phyloP scores from a whole-genome alignment of 2,888 invertebrate species.

The Hirtodrosophila trivittata region DNA sequence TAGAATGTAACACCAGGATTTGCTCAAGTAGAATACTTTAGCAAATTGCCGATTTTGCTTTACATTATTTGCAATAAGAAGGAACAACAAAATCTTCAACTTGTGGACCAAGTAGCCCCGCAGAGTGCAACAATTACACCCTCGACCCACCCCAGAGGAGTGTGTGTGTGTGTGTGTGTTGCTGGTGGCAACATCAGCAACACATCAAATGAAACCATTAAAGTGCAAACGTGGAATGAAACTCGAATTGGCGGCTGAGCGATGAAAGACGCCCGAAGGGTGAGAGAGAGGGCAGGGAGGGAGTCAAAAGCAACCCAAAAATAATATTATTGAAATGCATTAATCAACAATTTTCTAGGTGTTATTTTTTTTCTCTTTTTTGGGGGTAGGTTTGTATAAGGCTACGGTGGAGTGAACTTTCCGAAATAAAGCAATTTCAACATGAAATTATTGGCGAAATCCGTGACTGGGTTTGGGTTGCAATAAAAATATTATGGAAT shows the following conservation, averaged over 20 bases:
- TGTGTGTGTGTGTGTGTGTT: conserved; percentile 10
- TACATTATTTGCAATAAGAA: conserved; percentile 1
- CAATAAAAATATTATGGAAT: conserved; percentile 20
- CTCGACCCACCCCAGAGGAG: neutral
- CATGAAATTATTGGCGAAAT: conserved; percentile 36
- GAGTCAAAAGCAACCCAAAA: conserved; percentile 9
- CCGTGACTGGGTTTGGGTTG: conserved; percentile 39
- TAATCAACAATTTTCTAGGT: conserved; percentile 56
- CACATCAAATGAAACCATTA: conserved; percentile 70
- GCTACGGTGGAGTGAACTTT: conserved; percentile 2
- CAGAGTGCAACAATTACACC: conserved; percentile 20
- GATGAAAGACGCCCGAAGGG: conserved; percentile 26
- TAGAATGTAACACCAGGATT: too few relatives aligned
- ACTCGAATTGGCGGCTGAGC: conserved; percentile 52
- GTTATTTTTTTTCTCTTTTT: conserved; percentile 3
- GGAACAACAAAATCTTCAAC: conserved; percentile 36
- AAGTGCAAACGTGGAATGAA: conserved; percentile 77
- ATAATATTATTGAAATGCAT: conserved; percentile 56
- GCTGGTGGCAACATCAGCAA: conserved; percentile 42
- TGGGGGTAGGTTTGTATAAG: conserved; percentile 33
- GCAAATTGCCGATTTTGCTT: conserved; percentile 24
- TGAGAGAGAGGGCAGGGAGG: conserved; percentile 7
- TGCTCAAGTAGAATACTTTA: conserved; percentile 1
- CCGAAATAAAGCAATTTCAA: conserved; percentile 49
- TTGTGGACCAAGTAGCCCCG: conserved; percentile 20